Percentiles rank a stretch among this genome's conserved stretches.
phyloP scores from a whole-genome alignment of 2,888 invertebrate species.

The Bruchidius siliquastri region DNA sequence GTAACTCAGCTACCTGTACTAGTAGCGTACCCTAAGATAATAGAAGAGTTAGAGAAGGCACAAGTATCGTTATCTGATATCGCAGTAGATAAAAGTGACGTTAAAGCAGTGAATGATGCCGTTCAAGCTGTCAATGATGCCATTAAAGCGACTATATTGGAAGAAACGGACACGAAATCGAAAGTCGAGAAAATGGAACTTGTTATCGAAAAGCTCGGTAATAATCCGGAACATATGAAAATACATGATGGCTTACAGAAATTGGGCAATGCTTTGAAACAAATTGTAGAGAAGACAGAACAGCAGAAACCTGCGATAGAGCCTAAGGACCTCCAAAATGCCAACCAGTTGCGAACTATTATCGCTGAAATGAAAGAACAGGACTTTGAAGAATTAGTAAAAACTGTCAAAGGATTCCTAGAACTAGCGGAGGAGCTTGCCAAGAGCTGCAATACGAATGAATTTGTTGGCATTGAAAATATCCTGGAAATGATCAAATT shows the following conservation, averaged over 20 bases:
- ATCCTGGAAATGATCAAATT: neutral
- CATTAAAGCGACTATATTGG: neutral
- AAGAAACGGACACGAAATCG: neutral
- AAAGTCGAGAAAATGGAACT: constrained; percentile 11
- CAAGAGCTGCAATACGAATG: neutral
- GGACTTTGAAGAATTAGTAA: constrained; percentile 2
- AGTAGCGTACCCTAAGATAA: neutral
- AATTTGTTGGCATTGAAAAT: neutral
- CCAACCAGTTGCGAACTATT: neutral
- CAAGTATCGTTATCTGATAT: neutral
- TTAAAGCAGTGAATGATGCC: constrained; percentile 6
- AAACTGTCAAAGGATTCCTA: neutral
- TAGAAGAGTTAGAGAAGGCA: neutral
- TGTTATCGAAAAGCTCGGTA: constrained; percentile 22
- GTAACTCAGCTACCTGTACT: constrained; percentile 2
- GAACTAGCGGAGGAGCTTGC: neutral
- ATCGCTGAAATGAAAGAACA: neutral
- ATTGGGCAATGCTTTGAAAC: neutral
- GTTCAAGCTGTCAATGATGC: neutral
- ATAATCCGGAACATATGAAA: constrained; percentile 15
- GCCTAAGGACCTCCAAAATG: neutral
- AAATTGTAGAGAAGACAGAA: neutral
- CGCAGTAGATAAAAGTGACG: constrained; percentile 16
- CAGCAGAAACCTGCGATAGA: neutral
- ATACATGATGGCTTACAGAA: neutral